These are phyloP conservation scores for Drosophila subquinaria DNA, from an alignment of 2,888 invertebrate species.

Conservation along the genomic window DNA sequence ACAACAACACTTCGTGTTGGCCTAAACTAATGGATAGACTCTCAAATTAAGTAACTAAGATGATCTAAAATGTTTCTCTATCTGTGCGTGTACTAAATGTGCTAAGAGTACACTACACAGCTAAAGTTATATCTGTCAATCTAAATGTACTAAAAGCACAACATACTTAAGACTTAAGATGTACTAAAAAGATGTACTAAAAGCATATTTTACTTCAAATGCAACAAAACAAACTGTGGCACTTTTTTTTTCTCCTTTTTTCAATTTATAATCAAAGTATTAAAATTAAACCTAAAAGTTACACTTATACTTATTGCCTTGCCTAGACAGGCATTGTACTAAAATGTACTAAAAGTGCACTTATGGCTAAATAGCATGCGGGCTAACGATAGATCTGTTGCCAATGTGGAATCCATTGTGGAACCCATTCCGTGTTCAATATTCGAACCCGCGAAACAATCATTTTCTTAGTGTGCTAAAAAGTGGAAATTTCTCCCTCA, in stretches of 20 bases:
- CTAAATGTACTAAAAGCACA: constrained; percentile 47
- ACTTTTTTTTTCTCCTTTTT: constrained; percentile 13
- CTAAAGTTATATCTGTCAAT: background rate
- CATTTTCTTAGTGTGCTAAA: constrained; percentile 42
- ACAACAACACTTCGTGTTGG: constrained; percentile 75
- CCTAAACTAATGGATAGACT: constrained; percentile 41
- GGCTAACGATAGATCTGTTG: constrained; percentile 8
- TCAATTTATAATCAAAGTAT: constrained; percentile 14
- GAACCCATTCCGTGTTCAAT: background rate
- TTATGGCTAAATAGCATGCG: constrained; percentile 61
- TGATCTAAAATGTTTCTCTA: constrained; percentile 12
- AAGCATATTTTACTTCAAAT: constrained; percentile 36
- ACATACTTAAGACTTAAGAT: constrained; percentile 18
- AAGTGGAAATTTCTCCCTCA: constrained; percentile 81
- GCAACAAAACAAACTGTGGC: constrained; percentile 65
- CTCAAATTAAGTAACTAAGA: constrained; percentile 45
- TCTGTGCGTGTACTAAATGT: constrained; percentile 19
- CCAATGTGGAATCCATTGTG: background rate
- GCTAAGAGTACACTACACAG: constrained; percentile 36
- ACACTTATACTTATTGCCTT: constrained; percentile 62
- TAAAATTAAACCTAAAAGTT: constrained; percentile 24
- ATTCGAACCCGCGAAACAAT: constrained; percentile 8
- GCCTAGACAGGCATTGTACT: constrained; percentile 68
- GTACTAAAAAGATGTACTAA: constrained; percentile 36
- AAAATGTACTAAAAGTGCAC: constrained; percentile 76